Conservation (phyloP, 2,888 invertebrate species). For the Alloscopus bannaensis region DNA sequence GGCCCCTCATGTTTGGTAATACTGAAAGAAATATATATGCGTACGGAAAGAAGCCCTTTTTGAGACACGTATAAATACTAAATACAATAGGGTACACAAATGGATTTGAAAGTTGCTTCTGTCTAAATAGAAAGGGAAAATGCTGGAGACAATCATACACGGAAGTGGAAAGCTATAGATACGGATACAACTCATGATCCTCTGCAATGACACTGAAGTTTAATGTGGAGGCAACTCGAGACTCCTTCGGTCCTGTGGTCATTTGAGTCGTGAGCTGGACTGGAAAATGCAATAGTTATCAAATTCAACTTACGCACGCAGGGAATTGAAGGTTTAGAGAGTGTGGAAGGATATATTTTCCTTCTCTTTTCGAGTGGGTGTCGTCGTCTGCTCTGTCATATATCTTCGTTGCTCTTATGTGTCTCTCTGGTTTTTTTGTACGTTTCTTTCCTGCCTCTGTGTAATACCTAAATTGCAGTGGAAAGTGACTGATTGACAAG, state of each 20-base stretch:
- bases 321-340: neutral
- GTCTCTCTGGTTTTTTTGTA: constrained; percentile 5
- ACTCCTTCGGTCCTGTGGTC: neutral
- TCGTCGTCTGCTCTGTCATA: neutral
- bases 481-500: constrained; percentile 60
- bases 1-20: neutral
- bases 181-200: too few relatives aligned
- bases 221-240: neutral
- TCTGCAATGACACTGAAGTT: neutral
- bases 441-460: neutral
- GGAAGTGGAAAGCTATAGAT: too few relatives aligned
- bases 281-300: constrained; percentile 23
- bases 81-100: too few relatives aligned
- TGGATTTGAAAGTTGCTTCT: too few relatives aligned
- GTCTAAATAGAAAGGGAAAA: too few relatives aligned
- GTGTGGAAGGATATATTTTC: neutral
- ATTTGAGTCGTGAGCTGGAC: neutral
- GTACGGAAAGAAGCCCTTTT: too few relatives aligned
- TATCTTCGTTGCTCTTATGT: too few relatives aligned
- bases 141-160: too few relatives aligned
- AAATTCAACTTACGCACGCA: constrained; percentile 20
- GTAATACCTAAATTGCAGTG: constrained; percentile 53
- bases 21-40: constrained; percentile 3
- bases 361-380: neutral
- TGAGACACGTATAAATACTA: too few relatives aligned